Conservation (phyloP, 2,888 invertebrate species). For the Lissonota sp. region DNA sequence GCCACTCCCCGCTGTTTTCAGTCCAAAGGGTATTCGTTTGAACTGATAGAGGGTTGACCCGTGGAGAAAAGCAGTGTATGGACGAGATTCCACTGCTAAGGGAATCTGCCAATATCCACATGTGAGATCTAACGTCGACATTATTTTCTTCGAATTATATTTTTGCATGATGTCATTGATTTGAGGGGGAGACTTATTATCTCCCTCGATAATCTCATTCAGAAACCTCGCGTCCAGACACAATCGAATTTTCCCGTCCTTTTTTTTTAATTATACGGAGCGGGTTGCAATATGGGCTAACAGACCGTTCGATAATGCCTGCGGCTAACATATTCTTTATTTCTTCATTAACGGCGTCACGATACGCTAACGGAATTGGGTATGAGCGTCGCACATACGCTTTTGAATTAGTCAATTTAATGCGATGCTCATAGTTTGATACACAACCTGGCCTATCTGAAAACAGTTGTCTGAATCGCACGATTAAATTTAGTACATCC, state of each 20-base stretch:
- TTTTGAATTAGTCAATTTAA: constrained; percentile 66
- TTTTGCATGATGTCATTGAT: constrained; percentile 26
- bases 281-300: constrained; percentile 71
- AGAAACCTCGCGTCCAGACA: constrained; percentile 73
- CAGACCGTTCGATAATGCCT: constrained; percentile 71
- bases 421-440: constrained; percentile 67
- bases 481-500: neutral
- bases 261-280: constrained; percentile 72
- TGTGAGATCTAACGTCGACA: neutral
- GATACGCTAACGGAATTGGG: constrained; percentile 71
- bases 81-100: constrained; percentile 41
- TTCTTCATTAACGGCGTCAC: constrained; percentile 67
- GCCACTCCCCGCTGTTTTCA: constrained; percentile 70
- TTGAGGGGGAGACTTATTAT: constrained; percentile 67
- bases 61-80: constrained; percentile 63
- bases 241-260: constrained; percentile 67
- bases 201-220: constrained; percentile 70
- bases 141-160: neutral
- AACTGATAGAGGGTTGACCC: constrained; percentile 2
- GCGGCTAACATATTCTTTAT: constrained; percentile 69
- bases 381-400: constrained; percentile 69
- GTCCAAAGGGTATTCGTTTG: constrained; percentile 71
- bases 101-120: constrained; percentile 67
- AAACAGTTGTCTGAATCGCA: constrained; percentile 57
- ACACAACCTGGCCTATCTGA: constrained; percentile 67